phyloP scores from a whole-genome alignment of 2,888 invertebrate species.

The Diachrysia chrysitis region DNA sequence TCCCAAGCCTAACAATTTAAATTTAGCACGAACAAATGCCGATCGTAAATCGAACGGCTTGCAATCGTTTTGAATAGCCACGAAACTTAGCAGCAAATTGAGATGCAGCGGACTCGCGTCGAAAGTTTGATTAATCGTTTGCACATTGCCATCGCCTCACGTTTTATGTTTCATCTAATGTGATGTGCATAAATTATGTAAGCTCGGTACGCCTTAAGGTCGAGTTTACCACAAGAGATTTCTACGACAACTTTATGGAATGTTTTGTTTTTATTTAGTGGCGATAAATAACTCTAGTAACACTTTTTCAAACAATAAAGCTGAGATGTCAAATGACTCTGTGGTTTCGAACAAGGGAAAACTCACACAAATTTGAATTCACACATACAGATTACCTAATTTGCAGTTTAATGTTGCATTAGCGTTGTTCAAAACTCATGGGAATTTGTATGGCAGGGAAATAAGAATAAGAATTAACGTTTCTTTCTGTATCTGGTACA shows the following conservation, averaged over 20 bases:
- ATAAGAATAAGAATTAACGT: conserved; percentile 65
- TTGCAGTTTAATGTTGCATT: conserved; percentile 83
- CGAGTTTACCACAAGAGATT: conserved; percentile 15
- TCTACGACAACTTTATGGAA: conserved; percentile 37
- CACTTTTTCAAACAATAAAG: conserved; percentile 66
- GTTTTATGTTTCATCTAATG: conserved; percentile 66
- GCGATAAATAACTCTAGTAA: conserved; percentile 34
- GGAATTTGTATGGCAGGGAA: conserved; percentile 69
- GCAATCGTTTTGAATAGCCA: conserved; percentile 85
- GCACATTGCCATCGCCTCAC: conserved; percentile 63
- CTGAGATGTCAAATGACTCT: conserved; percentile 62
- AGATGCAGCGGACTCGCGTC: conserved; percentile 71
- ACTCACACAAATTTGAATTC: conserved; percentile 75
- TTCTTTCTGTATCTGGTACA: conserved; percentile 65
- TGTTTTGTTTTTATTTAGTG: conserved; percentile 21
- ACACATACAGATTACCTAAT: conserved; percentile 85
- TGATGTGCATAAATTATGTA: conserved; percentile 69
- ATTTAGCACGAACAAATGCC: conserved; percentile 87
- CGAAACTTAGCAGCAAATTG: conserved; percentile 79
- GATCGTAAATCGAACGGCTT: conserved; percentile 83
- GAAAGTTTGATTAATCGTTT: conserved; percentile 79
- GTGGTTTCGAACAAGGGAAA: conserved; percentile 65
- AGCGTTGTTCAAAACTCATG: conserved; percentile 74
- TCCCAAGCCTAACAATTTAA: conserved; percentile 86
- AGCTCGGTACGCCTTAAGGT: conserved; percentile 50